A percentile compares a stretch with the other conserved stretches of the same genome.
phyloP scores from a whole-genome alignment of 2,113 vertebrate genomes.

The Strigops habroptila region DNA sequence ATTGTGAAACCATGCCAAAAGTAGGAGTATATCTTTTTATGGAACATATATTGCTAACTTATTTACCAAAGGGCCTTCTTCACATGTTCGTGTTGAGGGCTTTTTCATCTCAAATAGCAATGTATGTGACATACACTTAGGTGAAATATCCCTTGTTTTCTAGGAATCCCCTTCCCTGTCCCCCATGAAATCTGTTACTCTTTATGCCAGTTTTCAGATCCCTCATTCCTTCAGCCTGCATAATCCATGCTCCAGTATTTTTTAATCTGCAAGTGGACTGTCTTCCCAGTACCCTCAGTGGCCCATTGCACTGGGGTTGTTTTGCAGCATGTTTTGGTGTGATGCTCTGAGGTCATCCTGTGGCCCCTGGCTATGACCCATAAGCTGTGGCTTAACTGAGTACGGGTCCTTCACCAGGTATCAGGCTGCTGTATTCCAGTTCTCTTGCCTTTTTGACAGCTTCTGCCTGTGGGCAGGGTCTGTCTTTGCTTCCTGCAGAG shows the following conservation, averaged over 20 bases:
- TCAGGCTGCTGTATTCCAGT: not conserved
- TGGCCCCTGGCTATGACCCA: not conserved
- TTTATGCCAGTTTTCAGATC: not conserved
- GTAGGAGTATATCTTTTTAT: not conserved
- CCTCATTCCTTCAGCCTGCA: not conserved
- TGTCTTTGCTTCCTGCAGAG: not conserved
- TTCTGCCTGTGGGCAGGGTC: not conserved
- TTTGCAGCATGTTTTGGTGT: not conserved
- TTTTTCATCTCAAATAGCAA: not conserved
- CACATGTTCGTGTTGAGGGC: not conserved
- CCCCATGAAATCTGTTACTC: not conserved
- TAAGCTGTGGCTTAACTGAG: not conserved
- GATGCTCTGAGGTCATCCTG: not conserved
- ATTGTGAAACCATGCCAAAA: not conserved
- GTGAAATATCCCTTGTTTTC: not conserved
- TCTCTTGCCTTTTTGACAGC: not conserved
- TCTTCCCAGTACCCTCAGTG: not conserved
- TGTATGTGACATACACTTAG: not conserved
- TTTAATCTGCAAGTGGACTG: not conserved
- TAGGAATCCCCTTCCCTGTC: not conserved
- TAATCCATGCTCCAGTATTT: not conserved
- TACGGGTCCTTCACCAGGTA: not conserved
- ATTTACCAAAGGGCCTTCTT: not conserved
- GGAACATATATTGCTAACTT: not conserved
- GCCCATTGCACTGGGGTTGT: not conserved